Percentiles rank a stretch among this genome's conserved stretches.
These are phyloP conservation scores for Epinephelus fuscoguttatus DNA, from an alignment of 2,113 vertebrate species.

Conservation along the genomic window DNA sequence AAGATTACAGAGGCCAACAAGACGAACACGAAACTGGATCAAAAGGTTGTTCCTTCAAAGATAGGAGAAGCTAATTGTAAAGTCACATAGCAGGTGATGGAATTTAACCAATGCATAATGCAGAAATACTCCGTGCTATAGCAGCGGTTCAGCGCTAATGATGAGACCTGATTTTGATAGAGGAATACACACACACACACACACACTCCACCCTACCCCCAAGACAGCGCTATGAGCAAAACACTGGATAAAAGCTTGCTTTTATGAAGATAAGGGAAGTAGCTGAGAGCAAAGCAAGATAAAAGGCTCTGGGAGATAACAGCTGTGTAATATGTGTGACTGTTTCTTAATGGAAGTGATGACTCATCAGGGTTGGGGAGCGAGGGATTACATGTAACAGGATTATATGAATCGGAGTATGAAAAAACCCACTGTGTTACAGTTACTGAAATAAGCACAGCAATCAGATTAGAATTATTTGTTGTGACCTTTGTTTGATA, in stretches of 20 bases:
- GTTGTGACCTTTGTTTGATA: slow-evolving; percentile 56
- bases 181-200: slow-evolving; percentile 21
- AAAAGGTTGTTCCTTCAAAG: slow-evolving; percentile 49
- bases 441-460: slow-evolving; percentile 49
- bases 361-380: slow-evolving; percentile 53
- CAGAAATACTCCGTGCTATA: background rate
- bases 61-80: slow-evolving; percentile 54
- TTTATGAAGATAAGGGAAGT: slow-evolving; percentile 64
- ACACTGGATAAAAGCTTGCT: slow-evolving; percentile 54
- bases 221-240: slow-evolving; percentile 53
- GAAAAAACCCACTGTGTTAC: slow-evolving; percentile 11
- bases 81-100: slow-evolving; percentile 32
- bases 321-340: slow-evolving; percentile 70
- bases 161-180: slow-evolving; percentile 33
- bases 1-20: slow-evolving; percentile 57
- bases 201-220: slow-evolving; percentile 21
- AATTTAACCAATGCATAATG: slow-evolving; percentile 18
- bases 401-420: slow-evolving; percentile 53
- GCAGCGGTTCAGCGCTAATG: slow-evolving; percentile 23
- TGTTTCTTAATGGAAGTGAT: slow-evolving; percentile 69
- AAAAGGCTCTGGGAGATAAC: slow-evolving; percentile 60
- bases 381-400: slow-evolving; percentile 56
- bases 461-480: slow-evolving; percentile 46
- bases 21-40: slow-evolving; percentile 36
- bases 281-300: slow-evolving; percentile 63